Base-by-base conservation (phyloP, 2,888 invertebrate species). In the Cataglyphis livida region DNA sequence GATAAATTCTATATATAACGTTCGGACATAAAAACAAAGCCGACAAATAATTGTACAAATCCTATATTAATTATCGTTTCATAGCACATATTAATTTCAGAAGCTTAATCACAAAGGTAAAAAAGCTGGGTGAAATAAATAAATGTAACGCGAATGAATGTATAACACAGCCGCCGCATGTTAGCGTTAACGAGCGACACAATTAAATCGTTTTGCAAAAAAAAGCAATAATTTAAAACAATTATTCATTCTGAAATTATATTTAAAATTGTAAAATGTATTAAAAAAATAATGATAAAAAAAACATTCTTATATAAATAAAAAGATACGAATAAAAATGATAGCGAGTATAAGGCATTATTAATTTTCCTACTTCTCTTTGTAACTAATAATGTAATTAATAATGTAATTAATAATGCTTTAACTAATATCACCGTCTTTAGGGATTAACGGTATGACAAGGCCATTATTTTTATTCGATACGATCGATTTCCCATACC, bases 81-180 rank as follows among this genome's bases (percentile, higher is more conserved):
- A 18, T 70, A 25, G 70, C 35, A 44, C n/a, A 18, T n/a, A 70
- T 32, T 21, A 70, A 59, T 70, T 78, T 70, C 21, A 68, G 44
- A 70, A 59, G 32, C 18, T 32, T 57, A 70, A 78, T 70, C 51
- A 78, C 15, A 32, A 12, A 59, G n/a, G 12, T 70, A 35, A 79
- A 70, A 70, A 48, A 59, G 71, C 21, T 51, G 32, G 25, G 25
- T 21, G 15, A 79, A 66, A 59, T 59, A 79, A 71, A 79, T 71
- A 48, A 79, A 71, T 61, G n/a, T 71, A 59, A 61, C 61, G n/a
- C 15, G 35, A 78, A 78, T 78, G 59, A 76, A 66, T 32, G 28
- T 28, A 38, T 38, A 38, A 25, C 32, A 32, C 6, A 21, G 21
- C 12, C 44, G 32, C 21, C 21, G 10, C n/a, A n/a, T 18, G 4